Percentiles rank a stretch among this genome's conserved stretches.
Evolutionary conservation across 2,888 invertebrate species (phyloP).

Genomic region (Hanleya hanleyi): DNA sequence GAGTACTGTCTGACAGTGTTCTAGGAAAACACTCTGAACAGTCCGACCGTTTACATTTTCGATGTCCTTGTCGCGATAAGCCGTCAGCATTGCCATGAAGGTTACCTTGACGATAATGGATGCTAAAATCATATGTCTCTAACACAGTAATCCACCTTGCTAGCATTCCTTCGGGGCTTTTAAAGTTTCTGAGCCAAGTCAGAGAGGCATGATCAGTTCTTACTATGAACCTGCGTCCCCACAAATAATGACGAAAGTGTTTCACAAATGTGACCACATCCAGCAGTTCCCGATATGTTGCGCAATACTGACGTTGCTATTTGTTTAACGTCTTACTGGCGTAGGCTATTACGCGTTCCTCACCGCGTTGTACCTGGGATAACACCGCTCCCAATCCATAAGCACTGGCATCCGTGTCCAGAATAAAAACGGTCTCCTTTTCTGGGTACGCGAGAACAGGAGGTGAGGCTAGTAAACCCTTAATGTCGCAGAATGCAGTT

Average conservation of each 20-base stretch:
- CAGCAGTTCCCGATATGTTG: slow-evolving; percentile 35
- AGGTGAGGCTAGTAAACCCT: slow-evolving; percentile 11
- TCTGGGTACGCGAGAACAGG: slow-evolving; percentile 35
- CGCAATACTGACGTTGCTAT: slow-evolving; percentile 34
- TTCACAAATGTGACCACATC: slow-evolving; percentile 39
- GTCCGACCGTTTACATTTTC: background rate
- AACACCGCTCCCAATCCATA: slow-evolving; percentile 41
- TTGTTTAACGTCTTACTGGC: slow-evolving; percentile 34
- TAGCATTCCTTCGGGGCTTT: slow-evolving; percentile 30
- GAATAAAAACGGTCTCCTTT: slow-evolving; percentile 25
- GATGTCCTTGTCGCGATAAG: slow-evolving; percentile 17
- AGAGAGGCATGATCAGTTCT: slow-evolving; percentile 48
- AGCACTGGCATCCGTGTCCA: slow-evolving; percentile 47
- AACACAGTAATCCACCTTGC: slow-evolving; percentile 31
- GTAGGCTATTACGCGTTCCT: slow-evolving; percentile 43
- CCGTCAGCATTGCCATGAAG: slow-evolving; percentile 26
- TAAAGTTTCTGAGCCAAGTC: slow-evolving; percentile 33
- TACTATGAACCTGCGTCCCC: slow-evolving; percentile 35
- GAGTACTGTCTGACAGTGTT: background rate
- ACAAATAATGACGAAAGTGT: slow-evolving; percentile 45
- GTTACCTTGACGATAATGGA: slow-evolving; percentile 24
- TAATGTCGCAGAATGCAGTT: slow-evolving; percentile 26
- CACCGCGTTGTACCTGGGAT: slow-evolving; percentile 38
- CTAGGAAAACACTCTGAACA: background rate
- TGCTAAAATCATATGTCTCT: slow-evolving; percentile 21